These are phyloP conservation scores for Labeo rohita DNA, from an alignment of 2,113 vertebrate species.

Conservation along the genomic window DNA sequence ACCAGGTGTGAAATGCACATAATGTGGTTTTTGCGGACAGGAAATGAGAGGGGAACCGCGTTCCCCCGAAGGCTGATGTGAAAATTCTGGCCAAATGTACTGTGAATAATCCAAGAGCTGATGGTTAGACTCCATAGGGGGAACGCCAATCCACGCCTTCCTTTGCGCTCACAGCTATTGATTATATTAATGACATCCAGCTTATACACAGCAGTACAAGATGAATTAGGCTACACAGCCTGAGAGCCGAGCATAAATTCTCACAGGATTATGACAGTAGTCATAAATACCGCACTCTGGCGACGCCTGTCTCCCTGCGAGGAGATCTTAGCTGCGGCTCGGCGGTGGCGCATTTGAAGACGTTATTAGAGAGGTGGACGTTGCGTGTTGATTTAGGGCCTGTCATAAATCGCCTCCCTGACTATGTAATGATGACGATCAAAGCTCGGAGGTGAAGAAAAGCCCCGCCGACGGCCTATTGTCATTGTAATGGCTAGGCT, in stretches of 20 bases:
- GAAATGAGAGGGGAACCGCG: background rate
- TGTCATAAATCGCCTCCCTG: conserved; percentile 9
- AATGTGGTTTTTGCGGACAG: conserved; percentile 3
- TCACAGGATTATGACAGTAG: conserved; percentile 33
- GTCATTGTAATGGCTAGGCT: conserved; percentile 51
- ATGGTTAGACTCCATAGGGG: background rate
- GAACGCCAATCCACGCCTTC: background rate
- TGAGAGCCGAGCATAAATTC: conserved; percentile 35
- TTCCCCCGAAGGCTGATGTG: background rate
- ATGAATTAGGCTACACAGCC: conserved; percentile 25
- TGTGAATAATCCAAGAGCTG: conserved; percentile 33
- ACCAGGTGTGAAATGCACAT: conserved; percentile 30
- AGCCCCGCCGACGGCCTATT: conserved; percentile 26
- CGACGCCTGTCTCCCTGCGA: conserved; percentile 22
- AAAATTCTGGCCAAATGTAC: conserved; percentile 17
- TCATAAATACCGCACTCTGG: conserved; percentile 30
- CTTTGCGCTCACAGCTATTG: conserved; percentile 29
- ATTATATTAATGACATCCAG: conserved; percentile 42
- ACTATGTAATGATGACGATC: conserved; percentile 28
- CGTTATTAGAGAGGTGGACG: conserved; percentile 9
- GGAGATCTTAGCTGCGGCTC: conserved; percentile 7
- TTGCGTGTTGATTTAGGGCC: conserved; percentile 4
- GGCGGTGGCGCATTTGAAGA: background rate
- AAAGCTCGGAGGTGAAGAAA: background rate
- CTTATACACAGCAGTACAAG: conserved; percentile 36